Evolutionary conservation across 2,888 invertebrate species (phyloP).

Genomic region (Trachelus iudaicus): DNA sequence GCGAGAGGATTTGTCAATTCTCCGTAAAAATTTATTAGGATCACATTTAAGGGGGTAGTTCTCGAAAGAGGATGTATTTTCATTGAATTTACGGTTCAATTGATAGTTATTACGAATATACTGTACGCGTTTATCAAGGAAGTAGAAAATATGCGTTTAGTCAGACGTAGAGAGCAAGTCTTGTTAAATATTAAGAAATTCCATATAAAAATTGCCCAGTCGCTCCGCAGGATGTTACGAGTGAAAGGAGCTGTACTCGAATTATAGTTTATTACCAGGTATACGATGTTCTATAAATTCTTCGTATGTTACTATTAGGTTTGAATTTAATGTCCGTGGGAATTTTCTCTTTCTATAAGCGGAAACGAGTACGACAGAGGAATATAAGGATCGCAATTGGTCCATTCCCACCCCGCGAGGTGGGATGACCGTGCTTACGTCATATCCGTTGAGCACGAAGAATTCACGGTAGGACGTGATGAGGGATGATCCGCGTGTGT

Average conservation of each 20-base stretch:
- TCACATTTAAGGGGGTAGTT: neutral
- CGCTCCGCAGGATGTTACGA: neutral
- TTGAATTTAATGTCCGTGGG: neutral
- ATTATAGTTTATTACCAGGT: neutral
- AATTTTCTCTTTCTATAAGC: neutral
- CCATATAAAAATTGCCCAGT: neutral
- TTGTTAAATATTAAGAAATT: neutral
- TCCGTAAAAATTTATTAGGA: neutral
- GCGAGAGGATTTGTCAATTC: neutral
- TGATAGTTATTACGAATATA: neutral
- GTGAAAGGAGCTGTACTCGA: neutral
- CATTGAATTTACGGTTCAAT: neutral
- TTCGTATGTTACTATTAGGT: neutral
- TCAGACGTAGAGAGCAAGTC: too few relatives aligned
- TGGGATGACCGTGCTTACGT: neutral
- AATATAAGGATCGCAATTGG: neutral
- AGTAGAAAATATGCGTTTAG: too few relatives aligned
- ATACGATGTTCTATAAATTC: neutral
- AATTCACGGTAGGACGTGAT: neutral
- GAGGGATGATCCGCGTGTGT: neutral
- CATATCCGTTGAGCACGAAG: neutral
- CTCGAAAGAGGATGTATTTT: neutral
- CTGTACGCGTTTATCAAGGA: too few relatives aligned
- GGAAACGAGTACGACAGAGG: neutral
- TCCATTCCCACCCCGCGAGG: too few relatives aligned